Evolutionary conservation across 2,797 vertebrate genomes (phyloP), one percentile per base, ranked within the genome.

Genomic region (Myiotriccus ornatus): DNA sequence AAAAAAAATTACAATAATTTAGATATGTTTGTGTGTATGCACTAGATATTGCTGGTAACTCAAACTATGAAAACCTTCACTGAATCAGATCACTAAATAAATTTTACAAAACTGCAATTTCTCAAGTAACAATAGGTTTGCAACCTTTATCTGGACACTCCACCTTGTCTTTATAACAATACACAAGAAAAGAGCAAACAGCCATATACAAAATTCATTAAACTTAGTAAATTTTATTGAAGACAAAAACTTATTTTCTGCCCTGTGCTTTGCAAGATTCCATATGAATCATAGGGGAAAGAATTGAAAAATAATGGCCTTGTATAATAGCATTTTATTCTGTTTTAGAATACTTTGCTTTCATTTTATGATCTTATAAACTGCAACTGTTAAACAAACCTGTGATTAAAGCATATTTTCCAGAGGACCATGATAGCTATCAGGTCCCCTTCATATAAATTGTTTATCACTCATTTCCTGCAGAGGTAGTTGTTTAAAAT

Each of bases 401-500:
- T 71, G 21, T 95, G 85, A 94, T 83, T 91, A 94, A 93, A 91
- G 30, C 46, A 14, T 89, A 69, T 89, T 81, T 94, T 82, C 30
- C 53, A 80, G 49, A 73, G 55, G 30, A 82, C 56, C 34, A 16
- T 83, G 52, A 90, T 76, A 91, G 35, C 47, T 92, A 59, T 57
- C 57, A 35, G 39, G 12, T 82, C 74, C 50, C 89, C 37, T 84
- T 96, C 62, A 64, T 34, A 82, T 90, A 92, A 86, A 84, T 90
- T 78, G 53, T 84, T 81, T 93, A 89, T 55, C 32, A 91, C 16
- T 93, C 52, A 82, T 64, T 88, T 95, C 76, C 78, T 90, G 97
- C 88, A 76, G 44, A 89, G 50, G 39, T 28, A 89, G 63, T 63
- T 76, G 73, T 90, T 96, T 97, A 78, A 88, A 91, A 55, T 84